These are phyloP conservation scores for Euplexia lucipara DNA, from an alignment of 2,888 invertebrate species.

Conservation along the genomic window DNA sequence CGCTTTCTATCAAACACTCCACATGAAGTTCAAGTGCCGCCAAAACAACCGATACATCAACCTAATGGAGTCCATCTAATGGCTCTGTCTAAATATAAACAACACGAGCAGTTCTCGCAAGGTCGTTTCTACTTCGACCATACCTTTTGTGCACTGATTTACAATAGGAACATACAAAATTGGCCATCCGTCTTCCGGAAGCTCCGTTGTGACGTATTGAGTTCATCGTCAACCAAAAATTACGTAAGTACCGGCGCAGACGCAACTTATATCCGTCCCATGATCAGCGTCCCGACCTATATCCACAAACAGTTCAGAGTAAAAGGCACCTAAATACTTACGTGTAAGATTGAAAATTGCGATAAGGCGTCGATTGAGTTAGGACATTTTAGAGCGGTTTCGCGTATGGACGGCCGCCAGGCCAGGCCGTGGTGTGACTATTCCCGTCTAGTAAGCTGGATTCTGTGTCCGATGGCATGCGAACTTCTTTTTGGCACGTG, in stretches of 20 bases:
- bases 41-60: constrained; percentile 70
- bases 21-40: constrained; percentile 69
- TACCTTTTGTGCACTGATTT: constrained; percentile 74
- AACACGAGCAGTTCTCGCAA: constrained; percentile 67
- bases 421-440: constrained; percentile 89
- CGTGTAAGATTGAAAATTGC: constrained; percentile 79
- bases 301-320: constrained; percentile 66
- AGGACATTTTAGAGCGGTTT: constrained; percentile 74
- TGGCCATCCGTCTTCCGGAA: constrained; percentile 86
- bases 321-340: constrained; percentile 76
- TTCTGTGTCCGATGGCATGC: constrained; percentile 82
- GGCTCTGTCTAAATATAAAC: constrained; percentile 71
- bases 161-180: constrained; percentile 75
- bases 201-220: constrained; percentile 85
- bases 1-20: constrained; percentile 57
- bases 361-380: constrained; percentile 72
- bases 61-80: constrained; percentile 70
- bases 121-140: constrained; percentile 75
- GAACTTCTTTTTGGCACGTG: constrained; percentile 81
- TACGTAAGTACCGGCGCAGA: constrained; percentile 88
- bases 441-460: constrained; percentile 88
- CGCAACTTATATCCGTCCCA: constrained; percentile 85
- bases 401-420: constrained; percentile 87
- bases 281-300: constrained; percentile 70
- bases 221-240: constrained; percentile 87